Evolutionary conservation across 2,888 invertebrate species (phyloP), one percentile per base, ranked within the genome.

Genomic region (Tortricodes alternella): DNA sequence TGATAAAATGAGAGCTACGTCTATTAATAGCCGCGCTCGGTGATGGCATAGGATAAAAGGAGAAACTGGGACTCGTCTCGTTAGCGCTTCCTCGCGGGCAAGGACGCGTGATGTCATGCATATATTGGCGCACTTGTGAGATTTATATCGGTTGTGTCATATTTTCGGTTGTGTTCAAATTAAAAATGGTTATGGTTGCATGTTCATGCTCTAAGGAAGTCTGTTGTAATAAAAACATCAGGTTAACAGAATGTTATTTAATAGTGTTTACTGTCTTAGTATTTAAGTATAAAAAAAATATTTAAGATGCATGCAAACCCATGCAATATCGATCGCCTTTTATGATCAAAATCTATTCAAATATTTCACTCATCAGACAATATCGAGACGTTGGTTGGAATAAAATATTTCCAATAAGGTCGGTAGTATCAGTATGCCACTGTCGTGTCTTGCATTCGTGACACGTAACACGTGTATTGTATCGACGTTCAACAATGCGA

Each of bases 31-130:
- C 72, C 64, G 65, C 71, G 66, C 68, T 56, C 51, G 71, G 70
- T 85, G 83, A 86, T 84, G 85, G 77, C 79, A 85, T 85, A 83
- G 88, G 89, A 89, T 86, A 86, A 79, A 78, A 80, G 75, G 77
- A 78, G 80, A 78, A 83, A 82, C 80, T 82, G 79, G 87, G 85
- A 84, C 85, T 84, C 77, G 74, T 71, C 85, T 84, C 77, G 74
- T 71, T 70, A 68, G 62, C 67, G 80, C 79, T 80, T 82, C 85
- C 83, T 84, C 76, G 74, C 73, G 71, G 21, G 73, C 89, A 89
- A 89, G 89, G 89, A 80, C 89, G 80, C 68, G 76, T 88, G 89
- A 89, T 78, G 85, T 88, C 87, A 89, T 71, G 70, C 65, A 65
- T 80, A 74, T 79, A 72, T 80, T 41, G 48, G 79, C 71, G 70